A percentile compares a stretch with the other conserved stretches of the same genome.
Conservation (phyloP, 2,888 invertebrate species). For the Ethmia dodecea region DNA sequence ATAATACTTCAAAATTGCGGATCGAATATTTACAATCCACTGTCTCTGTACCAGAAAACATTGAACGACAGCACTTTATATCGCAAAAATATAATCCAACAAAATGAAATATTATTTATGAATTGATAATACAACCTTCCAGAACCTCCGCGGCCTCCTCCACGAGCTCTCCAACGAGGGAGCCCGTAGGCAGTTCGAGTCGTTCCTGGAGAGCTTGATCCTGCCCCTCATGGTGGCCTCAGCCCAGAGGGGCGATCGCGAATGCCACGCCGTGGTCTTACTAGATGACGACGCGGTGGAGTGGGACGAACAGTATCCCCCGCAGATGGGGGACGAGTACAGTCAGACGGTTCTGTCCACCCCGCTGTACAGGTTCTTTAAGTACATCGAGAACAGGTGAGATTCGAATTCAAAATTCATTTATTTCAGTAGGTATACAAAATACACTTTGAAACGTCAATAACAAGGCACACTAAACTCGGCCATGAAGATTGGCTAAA, state of each 20-base stretch:
- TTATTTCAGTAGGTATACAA: no score
- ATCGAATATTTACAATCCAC: no score
- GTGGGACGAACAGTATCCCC: conserved; percentile 99
- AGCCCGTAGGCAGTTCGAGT: conserved; percentile 97
- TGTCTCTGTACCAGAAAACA: no score
- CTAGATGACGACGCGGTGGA: conserved; percentile 97
- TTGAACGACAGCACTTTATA: no score
- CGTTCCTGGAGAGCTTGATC: conserved; percentile 96
- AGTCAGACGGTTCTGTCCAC: conserved; percentile 98
- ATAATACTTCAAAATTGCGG: no score
- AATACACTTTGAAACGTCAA: no score
- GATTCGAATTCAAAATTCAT: no score
- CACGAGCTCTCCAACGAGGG: conserved; percentile 99
- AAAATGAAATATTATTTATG: no score
- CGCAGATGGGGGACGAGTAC: conserved; percentile 99
- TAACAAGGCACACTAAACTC: no score
- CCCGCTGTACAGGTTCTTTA: conserved; percentile 98
- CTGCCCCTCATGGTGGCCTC: conserved; percentile 97
- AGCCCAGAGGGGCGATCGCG: conserved; percentile 93
- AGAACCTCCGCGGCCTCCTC: conserved; percentile 96
- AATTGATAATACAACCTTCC: no score
- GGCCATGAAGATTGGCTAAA: no score
- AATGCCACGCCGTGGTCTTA: conserved; percentile 96
- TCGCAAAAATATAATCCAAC: no score
- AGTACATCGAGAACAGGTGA: conserved; percentile 95